Evolutionary conservation across 1,140 invertebrate species (phyloP).

Genomic region (Diorhabda sublineata): DNA sequence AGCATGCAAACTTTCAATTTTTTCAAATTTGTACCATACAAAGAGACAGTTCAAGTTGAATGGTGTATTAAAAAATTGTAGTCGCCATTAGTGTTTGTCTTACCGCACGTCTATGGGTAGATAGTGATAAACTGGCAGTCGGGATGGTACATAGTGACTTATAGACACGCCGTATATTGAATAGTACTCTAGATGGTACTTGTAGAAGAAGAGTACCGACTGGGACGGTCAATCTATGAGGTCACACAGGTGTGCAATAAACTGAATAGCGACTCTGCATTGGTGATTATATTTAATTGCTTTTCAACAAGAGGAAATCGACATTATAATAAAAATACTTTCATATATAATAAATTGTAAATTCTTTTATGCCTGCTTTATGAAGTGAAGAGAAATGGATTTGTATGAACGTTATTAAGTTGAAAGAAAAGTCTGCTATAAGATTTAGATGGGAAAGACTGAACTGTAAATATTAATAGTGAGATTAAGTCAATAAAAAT

Average conservation of each 20-base stretch:
- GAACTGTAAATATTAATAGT: no score
- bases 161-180: conserved; percentile 6
- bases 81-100: not conserved
- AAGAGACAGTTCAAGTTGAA: no score
- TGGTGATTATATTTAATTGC: conserved; percentile 12
- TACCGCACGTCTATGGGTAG: not conserved
- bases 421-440: no score
- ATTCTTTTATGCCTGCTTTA: no score
- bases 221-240: conserved; percentile 21
- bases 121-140: not conserved
- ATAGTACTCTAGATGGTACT: not conserved
- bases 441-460: no score
- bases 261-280: not conserved
- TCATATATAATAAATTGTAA: no score
- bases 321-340: not conserved
- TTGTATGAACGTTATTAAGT: no score
- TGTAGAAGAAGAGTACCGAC: not conserved
- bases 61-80: not conserved
- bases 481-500: no score
- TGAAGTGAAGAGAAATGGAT: no score
- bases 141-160: conserved; percentile 9
- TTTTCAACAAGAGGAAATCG: not conserved
- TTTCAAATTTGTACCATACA: no score
- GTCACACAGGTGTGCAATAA: conserved; percentile 24
- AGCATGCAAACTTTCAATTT: no score